Evolutionary conservation across 2,888 invertebrate species (phyloP), one percentile per base, ranked within the genome.

Genomic region (Tromatobia lineatoria): DNA sequence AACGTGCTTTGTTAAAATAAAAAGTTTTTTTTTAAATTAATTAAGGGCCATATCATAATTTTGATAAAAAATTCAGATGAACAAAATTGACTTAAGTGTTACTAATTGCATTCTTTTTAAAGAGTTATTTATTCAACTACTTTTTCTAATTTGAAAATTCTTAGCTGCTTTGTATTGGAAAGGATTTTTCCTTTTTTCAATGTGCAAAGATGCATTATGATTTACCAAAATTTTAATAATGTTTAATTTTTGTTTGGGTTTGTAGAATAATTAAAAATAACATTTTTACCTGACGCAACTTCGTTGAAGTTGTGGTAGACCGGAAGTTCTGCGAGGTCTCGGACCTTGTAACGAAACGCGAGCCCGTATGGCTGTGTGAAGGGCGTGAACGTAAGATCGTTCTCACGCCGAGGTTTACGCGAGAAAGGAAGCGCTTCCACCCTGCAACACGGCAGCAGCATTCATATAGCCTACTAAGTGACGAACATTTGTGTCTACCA

Each of bases 321-420:
- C 25, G 69, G 70, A 80, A 80, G 67, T 74, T 61, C 38, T 34
- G 57, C 66, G 34, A 61, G 34, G 74, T 80, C 42, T 61, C 38
- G 25, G 47, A 66, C 64, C 45, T 64, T 64, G 70, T 45, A 23
- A 50, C 38, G 47, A 70, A 59, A 64, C 61, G 34, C 29, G 66
- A 52, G 38, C n/a, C 4, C 15, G 29, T 18, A 52, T 42, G 54
- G 25, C 47, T 70, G 34, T 54, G 50, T 42, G 70, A 70, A 81
- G 69, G 69, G 76, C 81, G 76, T 66, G 71, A 74, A 71, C 38
- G 81, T 47, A 64, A 42, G 38, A n/a, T 6, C 52, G 70, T 81
- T 82, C 78, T 82, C 78, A 69, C 78, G 77, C 77, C 77, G 52
- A 59, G 6, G 61, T 82, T 74, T 82, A 59, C 73, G 69, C 73